Percentiles rank a stretch among this genome's conserved stretches.
These are phyloP conservation scores for Sphyrna mokarran DNA, from an alignment of 2,113 vertebrate species.

Conservation along the genomic window DNA sequence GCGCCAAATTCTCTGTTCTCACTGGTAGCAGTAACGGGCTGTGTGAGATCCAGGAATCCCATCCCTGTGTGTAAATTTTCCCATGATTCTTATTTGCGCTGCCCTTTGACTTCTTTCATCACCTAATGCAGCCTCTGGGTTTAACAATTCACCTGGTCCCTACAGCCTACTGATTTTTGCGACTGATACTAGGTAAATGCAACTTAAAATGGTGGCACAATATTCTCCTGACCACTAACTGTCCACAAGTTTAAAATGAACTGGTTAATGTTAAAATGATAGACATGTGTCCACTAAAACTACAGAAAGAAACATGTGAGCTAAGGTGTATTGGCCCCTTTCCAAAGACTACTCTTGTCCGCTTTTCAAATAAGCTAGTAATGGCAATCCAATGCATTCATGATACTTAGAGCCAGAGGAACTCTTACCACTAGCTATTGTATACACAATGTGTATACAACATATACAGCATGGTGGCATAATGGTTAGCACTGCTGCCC, in stretches of 20 bases:
- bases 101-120: not conserved
- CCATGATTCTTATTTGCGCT: not conserved
- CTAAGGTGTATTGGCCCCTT: not conserved
- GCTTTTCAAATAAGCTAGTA: not conserved
- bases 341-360: not conserved
- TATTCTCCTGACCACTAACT: not conserved
- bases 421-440: not conserved
- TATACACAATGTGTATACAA: not conserved
- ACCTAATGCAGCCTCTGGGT: not conserved
- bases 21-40: too few species aligned
- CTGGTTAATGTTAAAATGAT: not conserved
- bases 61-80: not conserved
- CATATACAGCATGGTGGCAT: not conserved
- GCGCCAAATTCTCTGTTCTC: too few species aligned
- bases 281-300: not conserved
- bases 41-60: not conserved
- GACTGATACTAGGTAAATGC: not conserved
- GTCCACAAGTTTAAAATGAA: not conserved
- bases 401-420: not conserved
- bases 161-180: not conserved
- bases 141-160: not conserved
- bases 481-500: too few species aligned
- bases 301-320: not conserved
- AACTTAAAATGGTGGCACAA: not conserved
- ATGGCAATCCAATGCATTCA: not conserved